A percentile compares a stretch with the other conserved stretches of the same genome.
phyloP scores from a whole-genome alignment of 2,113 vertebrate species.

The Brachypteracias leptosomus region DNA sequence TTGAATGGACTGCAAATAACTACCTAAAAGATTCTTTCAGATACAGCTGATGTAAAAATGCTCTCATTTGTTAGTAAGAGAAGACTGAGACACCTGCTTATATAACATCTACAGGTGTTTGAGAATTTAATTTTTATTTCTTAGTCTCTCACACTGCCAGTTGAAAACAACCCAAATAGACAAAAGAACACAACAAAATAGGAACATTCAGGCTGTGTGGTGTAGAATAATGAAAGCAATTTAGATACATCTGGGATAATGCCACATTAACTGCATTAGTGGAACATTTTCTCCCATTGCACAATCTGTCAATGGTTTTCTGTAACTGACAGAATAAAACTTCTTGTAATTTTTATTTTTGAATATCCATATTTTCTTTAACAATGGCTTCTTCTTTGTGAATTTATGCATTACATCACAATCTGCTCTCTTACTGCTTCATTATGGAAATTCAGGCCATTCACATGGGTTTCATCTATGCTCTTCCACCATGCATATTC shows the following conservation, averaged over 20 bases:
- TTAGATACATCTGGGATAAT: slow-evolving; percentile 49
- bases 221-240: slow-evolving; percentile 46
- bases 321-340: not conserved
- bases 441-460: not conserved
- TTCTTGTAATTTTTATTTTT: slow-evolving; percentile 13
- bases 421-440: not conserved
- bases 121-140: not conserved
- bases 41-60: not conserved
- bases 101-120: not conserved
- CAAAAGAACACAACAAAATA: not conserved
- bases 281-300: slow-evolving; percentile 1
- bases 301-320: not conserved
- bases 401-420: not conserved
- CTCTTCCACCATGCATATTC: not conserved
- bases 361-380: not conserved
- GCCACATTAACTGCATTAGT: slow-evolving; percentile 24
- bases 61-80: not conserved
- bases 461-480: not conserved
- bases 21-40: not conserved
- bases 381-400: not conserved
- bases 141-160: not conserved
- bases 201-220: not conserved
- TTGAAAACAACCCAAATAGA: not conserved
- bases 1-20: not conserved
- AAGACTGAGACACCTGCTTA: not conserved